phyloP scores from a whole-genome alignment of 2,113 vertebrate genomes.

The Anser cygnoides region DNA sequence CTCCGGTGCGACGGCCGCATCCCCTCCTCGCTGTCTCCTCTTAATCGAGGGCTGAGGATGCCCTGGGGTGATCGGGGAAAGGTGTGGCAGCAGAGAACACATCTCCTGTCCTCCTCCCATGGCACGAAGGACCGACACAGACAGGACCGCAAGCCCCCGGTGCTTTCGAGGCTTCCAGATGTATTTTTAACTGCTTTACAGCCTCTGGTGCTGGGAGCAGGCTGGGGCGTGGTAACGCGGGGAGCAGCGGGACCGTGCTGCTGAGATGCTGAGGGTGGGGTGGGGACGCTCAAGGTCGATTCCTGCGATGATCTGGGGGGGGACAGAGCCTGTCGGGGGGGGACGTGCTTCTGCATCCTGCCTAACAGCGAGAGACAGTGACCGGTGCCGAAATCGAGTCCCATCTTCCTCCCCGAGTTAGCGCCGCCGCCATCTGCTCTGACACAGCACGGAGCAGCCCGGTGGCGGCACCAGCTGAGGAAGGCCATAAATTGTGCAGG shows the following conservation, averaged over 20 bases:
- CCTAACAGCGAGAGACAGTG: background rate
- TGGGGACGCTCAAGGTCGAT: background rate
- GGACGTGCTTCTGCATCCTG: background rate
- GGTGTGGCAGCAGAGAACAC: background rate
- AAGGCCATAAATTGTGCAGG: slow-evolving; percentile 25
- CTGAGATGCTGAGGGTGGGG: background rate
- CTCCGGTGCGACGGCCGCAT: fast-evolving
- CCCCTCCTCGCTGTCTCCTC: fast-evolving
- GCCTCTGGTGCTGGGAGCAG: background rate
- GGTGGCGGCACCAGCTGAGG: background rate
- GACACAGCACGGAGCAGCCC: slow-evolving; percentile 1
- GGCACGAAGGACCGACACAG: background rate
- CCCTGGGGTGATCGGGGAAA: background rate
- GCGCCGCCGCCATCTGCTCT: background rate
- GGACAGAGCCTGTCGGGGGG: background rate
- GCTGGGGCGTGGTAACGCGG: background rate
- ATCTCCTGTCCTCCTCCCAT: background rate
- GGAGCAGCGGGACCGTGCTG: background rate
- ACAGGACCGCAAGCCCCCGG: fast-evolving
- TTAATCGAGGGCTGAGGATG: background rate
- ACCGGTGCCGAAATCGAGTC: slow-evolving; percentile 27
- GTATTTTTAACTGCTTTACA: background rate
- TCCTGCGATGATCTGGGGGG: fast-evolving
- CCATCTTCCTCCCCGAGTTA: background rate
- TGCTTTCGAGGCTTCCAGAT: background rate